phyloP scores from a whole-genome alignment of 2,113 vertebrate species.

The Pelodiscus sinensis region DNA sequence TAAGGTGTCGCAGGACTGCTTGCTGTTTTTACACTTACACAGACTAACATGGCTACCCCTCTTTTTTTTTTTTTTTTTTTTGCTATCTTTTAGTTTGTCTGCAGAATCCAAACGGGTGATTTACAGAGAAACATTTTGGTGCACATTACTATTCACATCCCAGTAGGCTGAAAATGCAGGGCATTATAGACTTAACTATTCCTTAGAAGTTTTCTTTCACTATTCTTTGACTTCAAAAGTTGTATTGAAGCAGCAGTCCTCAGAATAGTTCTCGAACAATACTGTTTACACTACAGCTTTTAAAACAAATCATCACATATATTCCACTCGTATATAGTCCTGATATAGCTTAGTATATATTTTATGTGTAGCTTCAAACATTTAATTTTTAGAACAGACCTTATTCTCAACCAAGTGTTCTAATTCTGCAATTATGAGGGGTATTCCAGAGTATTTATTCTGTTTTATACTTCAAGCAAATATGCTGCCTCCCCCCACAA shows the following conservation, averaged over 20 bases:
- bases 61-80: no score
- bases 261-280: not conserved
- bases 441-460: not conserved
- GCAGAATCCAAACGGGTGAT: not conserved
- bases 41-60: no score
- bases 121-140: not conserved
- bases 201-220: not conserved
- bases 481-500: not conserved
- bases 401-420: not conserved
- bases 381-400: not conserved
- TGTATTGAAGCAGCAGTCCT: not conserved
- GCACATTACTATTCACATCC: not conserved
- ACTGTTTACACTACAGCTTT: not conserved
- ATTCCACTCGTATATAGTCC: not conserved
- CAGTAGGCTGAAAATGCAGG: not conserved
- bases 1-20: no score
- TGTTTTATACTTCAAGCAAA: not conserved
- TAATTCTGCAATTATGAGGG: not conserved
- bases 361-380: not conserved
- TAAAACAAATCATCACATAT: not conserved
- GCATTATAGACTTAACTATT: not conserved
- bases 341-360: not conserved
- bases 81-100: not conserved
- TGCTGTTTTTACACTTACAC: no score
- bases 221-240: no score